phyloP scores from a whole-genome alignment of 2,888 invertebrate genomes.

The Drosophila formosana region DNA sequence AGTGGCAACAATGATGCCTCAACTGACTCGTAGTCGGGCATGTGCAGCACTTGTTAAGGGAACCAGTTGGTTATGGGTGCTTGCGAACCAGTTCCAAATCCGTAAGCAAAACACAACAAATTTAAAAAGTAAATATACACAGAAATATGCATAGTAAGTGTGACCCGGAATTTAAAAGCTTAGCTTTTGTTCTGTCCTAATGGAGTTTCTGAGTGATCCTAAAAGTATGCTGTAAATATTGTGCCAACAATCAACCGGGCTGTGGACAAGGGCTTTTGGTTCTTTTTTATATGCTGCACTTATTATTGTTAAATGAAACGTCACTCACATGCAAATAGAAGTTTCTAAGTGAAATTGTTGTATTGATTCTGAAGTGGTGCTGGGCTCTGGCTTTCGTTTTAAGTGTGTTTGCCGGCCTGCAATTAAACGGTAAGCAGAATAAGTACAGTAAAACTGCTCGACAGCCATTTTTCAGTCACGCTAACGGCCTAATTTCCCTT shows the following conservation, averaged over 20 bases:
- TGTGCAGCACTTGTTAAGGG: conserved; percentile 5
- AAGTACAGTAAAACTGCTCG: not conserved
- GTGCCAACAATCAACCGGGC: not conserved
- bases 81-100: conserved; percentile 12
- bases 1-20: conserved; percentile 5
- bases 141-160: not conserved
- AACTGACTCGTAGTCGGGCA: conserved; percentile 6
- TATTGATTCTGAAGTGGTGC: not conserved
- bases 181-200: not conserved
- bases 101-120: not conserved
- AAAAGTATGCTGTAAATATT: conserved; percentile 3
- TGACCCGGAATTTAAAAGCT: not conserved
- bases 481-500: not conserved
- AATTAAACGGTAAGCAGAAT: not conserved
- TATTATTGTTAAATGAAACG: not conserved
- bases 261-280: not conserved
- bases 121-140: not conserved
- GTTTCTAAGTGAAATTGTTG: conserved; percentile 1
- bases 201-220: conserved; percentile 8
- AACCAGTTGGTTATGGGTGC: conserved; percentile 7
- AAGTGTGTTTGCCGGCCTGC: not conserved
- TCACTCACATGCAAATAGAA: conserved; percentile 1
- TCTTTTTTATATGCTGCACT: not conserved
- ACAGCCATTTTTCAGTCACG: not conserved
- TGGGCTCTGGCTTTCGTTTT: not conserved